Evolutionary conservation across 2,888 invertebrate genomes (phyloP).

Genomic region (Bombyx huttoni): DNA sequence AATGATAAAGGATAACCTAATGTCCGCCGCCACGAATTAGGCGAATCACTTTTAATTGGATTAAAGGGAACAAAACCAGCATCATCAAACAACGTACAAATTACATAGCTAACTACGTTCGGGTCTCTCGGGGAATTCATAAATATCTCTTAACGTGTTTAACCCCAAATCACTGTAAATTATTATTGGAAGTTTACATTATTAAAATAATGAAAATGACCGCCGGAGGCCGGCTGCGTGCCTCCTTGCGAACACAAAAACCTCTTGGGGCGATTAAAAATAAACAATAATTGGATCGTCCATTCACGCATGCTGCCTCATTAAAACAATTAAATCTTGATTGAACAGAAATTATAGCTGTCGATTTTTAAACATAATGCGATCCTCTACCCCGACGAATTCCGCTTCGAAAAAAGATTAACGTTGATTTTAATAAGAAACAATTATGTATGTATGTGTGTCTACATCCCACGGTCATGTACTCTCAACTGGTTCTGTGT

Average conservation of each 20-base stretch:
- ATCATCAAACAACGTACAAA: constrained; percentile 44
- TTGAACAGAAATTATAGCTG: constrained; percentile 73
- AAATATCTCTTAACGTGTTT: constrained; percentile 70
- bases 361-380: constrained; percentile 71
- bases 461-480: constrained; percentile 60
- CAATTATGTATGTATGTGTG: constrained; percentile 65
- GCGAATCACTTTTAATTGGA: constrained; percentile 14
- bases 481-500: constrained; percentile 56
- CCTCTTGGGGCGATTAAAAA: constrained; percentile 72
- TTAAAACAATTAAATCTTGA: constrained; percentile 74
- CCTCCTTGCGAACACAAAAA: constrained; percentile 68
- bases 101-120: constrained; percentile 50
- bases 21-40: background rate
- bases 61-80: constrained; percentile 30
- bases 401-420: constrained; percentile 69
- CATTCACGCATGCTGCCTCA: constrained; percentile 72
- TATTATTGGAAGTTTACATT: constrained; percentile 73
- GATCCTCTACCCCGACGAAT: constrained; percentile 58
- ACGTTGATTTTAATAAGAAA: constrained; percentile 71
- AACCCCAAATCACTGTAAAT: constrained; percentile 72
- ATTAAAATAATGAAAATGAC: constrained; percentile 74
- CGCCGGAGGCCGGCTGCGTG: constrained; percentile 65
- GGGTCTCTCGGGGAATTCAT: constrained; percentile 51
- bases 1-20: constrained; percentile 4
- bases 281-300: constrained; percentile 72